These are phyloP conservation scores for Montipora capricornis DNA, from an alignment of 64 coral and sea anemone genomes.

Conservation along the genomic window DNA sequence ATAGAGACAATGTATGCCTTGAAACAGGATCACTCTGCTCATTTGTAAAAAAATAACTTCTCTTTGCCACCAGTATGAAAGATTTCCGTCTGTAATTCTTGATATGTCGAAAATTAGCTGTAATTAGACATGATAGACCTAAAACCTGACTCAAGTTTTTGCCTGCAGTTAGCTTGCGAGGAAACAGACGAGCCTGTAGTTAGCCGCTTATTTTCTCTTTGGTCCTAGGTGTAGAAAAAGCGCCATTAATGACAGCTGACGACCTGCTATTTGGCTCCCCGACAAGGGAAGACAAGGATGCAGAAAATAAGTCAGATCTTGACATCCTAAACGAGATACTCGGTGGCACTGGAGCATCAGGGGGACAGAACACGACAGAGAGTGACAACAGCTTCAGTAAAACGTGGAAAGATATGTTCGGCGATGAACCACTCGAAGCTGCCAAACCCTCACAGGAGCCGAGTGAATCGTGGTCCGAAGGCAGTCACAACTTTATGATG, in stretches of 20 bases:
- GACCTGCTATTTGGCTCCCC: constrained; percentile 94
- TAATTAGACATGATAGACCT: too few species aligned
- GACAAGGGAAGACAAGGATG: constrained; percentile 39
- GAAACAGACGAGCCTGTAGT: neutral
- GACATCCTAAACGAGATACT: constrained; percentile 83
- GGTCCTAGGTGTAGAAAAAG: neutral
- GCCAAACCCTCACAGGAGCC: constrained; percentile 10
- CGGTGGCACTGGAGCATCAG: constrained; percentile 22
- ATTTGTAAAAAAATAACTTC: too few species aligned
- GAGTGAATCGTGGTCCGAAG: constrained; percentile 66
- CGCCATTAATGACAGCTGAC: constrained; percentile 76
- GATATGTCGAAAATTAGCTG: too few species aligned
- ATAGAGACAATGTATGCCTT: too few species aligned
- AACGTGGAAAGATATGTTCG: constrained; percentile 96
- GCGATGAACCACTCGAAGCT: constrained; percentile 60
- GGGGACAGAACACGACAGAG: neutral
- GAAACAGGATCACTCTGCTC: too few species aligned
- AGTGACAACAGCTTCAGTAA: constrained; percentile 86
- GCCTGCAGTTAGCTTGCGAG: too few species aligned
- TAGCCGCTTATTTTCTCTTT: neutral
- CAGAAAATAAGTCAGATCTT: constrained; percentile 52
- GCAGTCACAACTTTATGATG: constrained; percentile 51
- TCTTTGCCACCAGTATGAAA: too few species aligned
- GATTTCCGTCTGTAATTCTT: too few species aligned
- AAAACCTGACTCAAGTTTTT: too few species aligned